These are phyloP conservation scores for Gadopsis bispinosus DNA, from an alignment of 2,797 vertebrate species.

Conservation along the genomic window DNA sequence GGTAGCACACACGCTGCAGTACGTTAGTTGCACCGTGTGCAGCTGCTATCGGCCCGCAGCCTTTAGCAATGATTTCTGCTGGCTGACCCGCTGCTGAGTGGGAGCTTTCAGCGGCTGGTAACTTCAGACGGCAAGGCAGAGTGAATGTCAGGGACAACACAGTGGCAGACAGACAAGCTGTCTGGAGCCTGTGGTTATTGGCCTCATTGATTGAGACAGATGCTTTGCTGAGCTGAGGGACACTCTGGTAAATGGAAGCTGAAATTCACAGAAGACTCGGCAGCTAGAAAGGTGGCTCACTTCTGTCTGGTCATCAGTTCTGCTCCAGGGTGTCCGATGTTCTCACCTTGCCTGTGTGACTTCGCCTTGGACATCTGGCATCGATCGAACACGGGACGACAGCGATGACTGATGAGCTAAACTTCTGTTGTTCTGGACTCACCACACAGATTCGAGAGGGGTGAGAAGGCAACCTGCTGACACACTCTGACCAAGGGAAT, in stretches of 20 bases:
- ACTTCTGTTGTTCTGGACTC: constrained; percentile 20
- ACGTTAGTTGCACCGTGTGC: constrained; percentile 58
- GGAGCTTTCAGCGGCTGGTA: constrained; percentile 77
- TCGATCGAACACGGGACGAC: constrained; percentile 26
- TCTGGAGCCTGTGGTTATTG: constrained; percentile 84
- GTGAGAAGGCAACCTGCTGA: not conserved
- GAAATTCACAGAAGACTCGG: constrained; percentile 60
- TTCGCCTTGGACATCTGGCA: constrained; percentile 31
- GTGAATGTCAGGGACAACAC: constrained; percentile 77
- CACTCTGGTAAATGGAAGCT: constrained; percentile 78
- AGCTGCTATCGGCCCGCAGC: constrained; percentile 57
- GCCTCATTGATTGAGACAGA: constrained; percentile 85
- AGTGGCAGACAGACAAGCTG: constrained; percentile 79
- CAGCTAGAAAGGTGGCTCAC: constrained; percentile 34
- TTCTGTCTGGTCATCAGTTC: constrained; percentile 69
- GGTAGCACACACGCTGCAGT: not conserved
- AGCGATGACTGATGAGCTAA: constrained; percentile 41
- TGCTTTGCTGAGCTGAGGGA: constrained; percentile 80
- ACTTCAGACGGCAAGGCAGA: constrained; percentile 71
- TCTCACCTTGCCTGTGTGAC: constrained; percentile 56
- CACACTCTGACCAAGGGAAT: not conserved
- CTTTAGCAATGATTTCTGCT: constrained; percentile 71
- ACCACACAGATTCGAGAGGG: not conserved
- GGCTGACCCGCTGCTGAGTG: constrained; percentile 72
- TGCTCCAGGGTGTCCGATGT: constrained; percentile 40